Conservation (phyloP, 2,113 vertebrate species). For the Paramormyrops kingsleyae region DNA sequence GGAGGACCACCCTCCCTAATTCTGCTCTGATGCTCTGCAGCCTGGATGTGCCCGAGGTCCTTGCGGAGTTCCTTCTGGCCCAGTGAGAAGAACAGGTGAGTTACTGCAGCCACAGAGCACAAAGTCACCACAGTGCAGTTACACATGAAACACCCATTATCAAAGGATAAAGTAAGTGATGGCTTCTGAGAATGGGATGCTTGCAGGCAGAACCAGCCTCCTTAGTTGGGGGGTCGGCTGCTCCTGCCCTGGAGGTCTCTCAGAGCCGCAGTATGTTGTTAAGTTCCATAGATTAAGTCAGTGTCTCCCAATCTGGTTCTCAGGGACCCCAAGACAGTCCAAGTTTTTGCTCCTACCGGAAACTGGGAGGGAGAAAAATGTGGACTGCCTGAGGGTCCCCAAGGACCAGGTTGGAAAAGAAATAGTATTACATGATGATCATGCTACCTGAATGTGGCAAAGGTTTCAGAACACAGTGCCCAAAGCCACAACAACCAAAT, state of each 20-base stretch:
- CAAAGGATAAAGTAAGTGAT: not conserved
- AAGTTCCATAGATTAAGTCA: not conserved
- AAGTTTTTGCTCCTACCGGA: not conserved
- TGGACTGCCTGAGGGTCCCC: not conserved
- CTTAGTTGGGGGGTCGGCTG: not conserved
- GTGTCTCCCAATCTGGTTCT: not conserved
- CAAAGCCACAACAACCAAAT: not conserved
- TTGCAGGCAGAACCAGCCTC: not conserved
- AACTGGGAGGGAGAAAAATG: not conserved
- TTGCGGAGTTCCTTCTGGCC: conserved; percentile 39
- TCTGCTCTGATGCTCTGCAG: conserved; percentile 39
- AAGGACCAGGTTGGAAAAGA: not conserved
- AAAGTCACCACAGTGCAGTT: not conserved
- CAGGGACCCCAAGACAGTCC: not conserved
- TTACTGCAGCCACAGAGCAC: not conserved
- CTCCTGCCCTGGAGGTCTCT: not conserved
- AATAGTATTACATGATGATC: not conserved
- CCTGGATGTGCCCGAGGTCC: conserved; percentile 31
- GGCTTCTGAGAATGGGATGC: not conserved
- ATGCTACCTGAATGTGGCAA: not conserved
- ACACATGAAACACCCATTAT: not conserved
- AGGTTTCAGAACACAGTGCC: not conserved
- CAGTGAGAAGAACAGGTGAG: conserved; percentile 58
- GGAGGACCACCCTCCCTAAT: not conserved
- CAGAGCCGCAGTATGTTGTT: not conserved